phyloP scores from a whole-genome alignment of 2,888 invertebrate genomes.

The Chloromyia formosa region DNA sequence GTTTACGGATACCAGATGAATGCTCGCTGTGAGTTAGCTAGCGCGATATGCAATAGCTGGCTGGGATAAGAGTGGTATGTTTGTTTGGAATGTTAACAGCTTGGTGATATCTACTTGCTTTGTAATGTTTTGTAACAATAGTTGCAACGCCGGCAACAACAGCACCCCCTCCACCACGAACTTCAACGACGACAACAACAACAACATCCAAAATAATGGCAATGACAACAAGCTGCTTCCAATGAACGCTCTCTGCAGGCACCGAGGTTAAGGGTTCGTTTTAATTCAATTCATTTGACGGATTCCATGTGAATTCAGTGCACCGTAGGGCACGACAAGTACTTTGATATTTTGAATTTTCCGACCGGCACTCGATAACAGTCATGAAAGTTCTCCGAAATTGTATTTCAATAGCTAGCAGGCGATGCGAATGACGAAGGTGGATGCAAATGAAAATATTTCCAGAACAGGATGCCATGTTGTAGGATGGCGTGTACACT shows the following conservation, averaged over 20 bases:
- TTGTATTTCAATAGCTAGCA: not conserved
- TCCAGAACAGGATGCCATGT: not conserved
- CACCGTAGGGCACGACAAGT: not conserved
- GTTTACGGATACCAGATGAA: not conserved
- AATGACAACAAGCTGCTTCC: not conserved
- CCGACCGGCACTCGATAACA: too few species aligned
- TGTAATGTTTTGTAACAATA: not conserved
- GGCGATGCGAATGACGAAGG: not conserved
- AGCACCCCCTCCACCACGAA: too few species aligned
- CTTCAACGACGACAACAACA: not conserved
- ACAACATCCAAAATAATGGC: constrained; percentile 5
- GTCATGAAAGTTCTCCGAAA: too few species aligned
- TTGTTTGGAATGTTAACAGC: not conserved
- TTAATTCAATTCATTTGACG: constrained; percentile 26
- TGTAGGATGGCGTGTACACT: not conserved
- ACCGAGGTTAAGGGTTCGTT: constrained; percentile 14
- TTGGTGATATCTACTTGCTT: constrained; percentile 3
- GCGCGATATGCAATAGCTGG: not conserved
- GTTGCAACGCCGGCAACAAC: too few species aligned
- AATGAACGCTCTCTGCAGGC: not conserved
- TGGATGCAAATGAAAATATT: not conserved
- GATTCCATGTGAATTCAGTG: not conserved
- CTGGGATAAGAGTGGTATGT: not conserved
- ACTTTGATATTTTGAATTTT: not conserved
- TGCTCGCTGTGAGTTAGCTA: too few species aligned